phyloP scores from a whole-genome alignment of 2,113 vertebrate species.

The Percina caprodes region DNA sequence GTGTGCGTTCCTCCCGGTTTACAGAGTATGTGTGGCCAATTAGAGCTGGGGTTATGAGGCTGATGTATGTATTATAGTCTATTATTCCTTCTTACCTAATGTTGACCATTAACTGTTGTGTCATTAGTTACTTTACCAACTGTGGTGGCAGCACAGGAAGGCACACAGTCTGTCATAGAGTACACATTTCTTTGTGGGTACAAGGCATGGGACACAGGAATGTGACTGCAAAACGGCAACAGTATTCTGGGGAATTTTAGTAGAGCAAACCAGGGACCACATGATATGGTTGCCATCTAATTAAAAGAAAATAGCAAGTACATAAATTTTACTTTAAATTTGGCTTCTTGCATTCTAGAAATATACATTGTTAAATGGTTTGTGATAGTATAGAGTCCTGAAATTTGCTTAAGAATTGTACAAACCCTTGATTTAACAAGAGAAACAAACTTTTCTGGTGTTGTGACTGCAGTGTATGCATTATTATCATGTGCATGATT shows the following conservation, averaged over 20 bases:
- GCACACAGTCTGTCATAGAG: constrained; percentile 65
- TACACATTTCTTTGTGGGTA: constrained; percentile 63
- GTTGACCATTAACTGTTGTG: constrained; percentile 78
- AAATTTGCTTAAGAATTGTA: constrained; percentile 11
- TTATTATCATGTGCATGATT: constrained; percentile 8
- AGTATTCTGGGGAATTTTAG: constrained; percentile 52
- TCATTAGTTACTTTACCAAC: constrained; percentile 79
- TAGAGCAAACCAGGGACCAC: constrained; percentile 52
- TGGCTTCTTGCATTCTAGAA: constrained; percentile 19
- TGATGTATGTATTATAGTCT: constrained; percentile 81
- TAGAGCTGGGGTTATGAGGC: constrained; percentile 81
- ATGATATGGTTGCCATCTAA: constrained; percentile 56
- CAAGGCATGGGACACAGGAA: constrained; percentile 53
- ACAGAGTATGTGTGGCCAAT: constrained; percentile 84
- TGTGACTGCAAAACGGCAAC: constrained; percentile 63
- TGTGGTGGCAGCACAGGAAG: constrained; percentile 75
- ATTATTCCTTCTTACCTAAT: constrained; percentile 79
- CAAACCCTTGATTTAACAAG: constrained; percentile 28
- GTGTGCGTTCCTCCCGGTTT: constrained; percentile 61
- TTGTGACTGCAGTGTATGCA: constrained; percentile 10
- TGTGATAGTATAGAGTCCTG: neutral
- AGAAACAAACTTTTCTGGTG: constrained; percentile 28
- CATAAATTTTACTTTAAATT: constrained; percentile 34
- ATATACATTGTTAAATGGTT: neutral
- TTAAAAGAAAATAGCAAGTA: constrained; percentile 57